Percentiles rank a stretch among this genome's conserved stretches.
phyloP scores from a whole-genome alignment of 2,888 invertebrate species.

The Drosophila mimetica region DNA sequence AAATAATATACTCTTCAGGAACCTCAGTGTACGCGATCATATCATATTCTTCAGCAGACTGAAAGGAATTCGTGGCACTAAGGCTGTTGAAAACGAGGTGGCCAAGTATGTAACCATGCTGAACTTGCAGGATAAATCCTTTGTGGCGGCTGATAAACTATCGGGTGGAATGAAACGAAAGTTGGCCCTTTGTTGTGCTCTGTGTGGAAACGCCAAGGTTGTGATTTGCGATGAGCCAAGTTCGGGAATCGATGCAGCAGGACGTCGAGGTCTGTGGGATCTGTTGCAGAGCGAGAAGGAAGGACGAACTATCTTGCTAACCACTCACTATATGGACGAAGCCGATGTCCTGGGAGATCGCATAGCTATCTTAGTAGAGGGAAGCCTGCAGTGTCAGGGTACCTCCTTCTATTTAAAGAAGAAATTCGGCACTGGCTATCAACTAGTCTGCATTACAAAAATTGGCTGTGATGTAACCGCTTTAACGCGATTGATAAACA shows the following conservation, averaged over 20 bases:
- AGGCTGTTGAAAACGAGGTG: slow-evolving; percentile 86
- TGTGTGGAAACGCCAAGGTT: slow-evolving; percentile 89
- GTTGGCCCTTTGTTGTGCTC: slow-evolving; percentile 89
- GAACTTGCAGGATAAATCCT: slow-evolving; percentile 87
- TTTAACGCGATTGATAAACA: slow-evolving; percentile 86
- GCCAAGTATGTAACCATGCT: slow-evolving; percentile 87
- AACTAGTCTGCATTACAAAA: slow-evolving; percentile 86
- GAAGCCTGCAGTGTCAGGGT: slow-evolving; percentile 91
- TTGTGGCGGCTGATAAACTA: slow-evolving; percentile 86
- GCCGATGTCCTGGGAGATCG: slow-evolving; percentile 93
- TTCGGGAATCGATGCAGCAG: slow-evolving; percentile 93
- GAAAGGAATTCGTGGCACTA: slow-evolving; percentile 86
- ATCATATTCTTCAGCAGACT: slow-evolving; percentile 91
- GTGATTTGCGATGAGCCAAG: slow-evolving; percentile 90
- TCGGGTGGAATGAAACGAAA: slow-evolving; percentile 92
- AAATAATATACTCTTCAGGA: slow-evolving; percentile 92
- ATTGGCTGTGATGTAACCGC: slow-evolving; percentile 84
- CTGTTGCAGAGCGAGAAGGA: slow-evolving; percentile 89
- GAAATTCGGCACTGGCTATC: slow-evolving; percentile 92
- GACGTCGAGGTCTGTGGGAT: slow-evolving; percentile 92
- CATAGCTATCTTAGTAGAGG: slow-evolving; percentile 93
- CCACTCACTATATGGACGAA: slow-evolving; percentile 95
- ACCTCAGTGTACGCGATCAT: slow-evolving; percentile 92
- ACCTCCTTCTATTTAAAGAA: slow-evolving; percentile 91
- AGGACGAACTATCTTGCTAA: slow-evolving; percentile 91